Percentiles rank a stretch among this genome's conserved stretches.
Conservation (phyloP, 2,888 invertebrate species). For the Pseudanteris insignis region DNA sequence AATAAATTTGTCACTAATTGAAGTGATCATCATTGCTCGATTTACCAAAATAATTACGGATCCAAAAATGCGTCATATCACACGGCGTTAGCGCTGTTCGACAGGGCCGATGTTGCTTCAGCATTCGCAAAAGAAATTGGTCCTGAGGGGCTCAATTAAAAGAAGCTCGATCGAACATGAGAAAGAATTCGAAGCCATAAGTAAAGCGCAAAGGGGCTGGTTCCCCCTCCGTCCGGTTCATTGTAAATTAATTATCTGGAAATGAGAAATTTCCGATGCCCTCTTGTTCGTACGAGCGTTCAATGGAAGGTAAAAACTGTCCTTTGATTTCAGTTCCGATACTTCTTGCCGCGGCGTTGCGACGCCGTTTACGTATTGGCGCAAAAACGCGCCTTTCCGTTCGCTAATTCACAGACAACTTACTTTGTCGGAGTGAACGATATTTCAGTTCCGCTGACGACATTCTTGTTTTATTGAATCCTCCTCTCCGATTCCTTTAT, state of each 20-base stretch:
- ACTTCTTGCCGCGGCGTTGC: too few species aligned
- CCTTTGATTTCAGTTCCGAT: too few species aligned
- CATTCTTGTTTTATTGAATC: conserved; percentile 4
- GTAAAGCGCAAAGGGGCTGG: conserved; percentile 60
- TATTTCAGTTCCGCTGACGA: conserved; percentile 16
- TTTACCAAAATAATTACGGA: too few species aligned
- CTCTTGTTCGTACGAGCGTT: too few species aligned
- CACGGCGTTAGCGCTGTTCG: too few species aligned
- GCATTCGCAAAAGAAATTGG: conserved; percentile 23
- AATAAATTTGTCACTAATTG: too few species aligned
- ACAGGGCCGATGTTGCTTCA: too few species aligned
- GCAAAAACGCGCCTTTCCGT: conserved; percentile 34
- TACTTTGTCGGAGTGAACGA: conserved; percentile 20
- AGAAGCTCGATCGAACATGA: conserved; percentile 30
- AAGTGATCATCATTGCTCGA: too few species aligned
- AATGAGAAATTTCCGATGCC: too few species aligned
- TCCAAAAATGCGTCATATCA: too few species aligned
- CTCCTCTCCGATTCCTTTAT: neutral
- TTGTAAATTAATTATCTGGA: conserved; percentile 67
- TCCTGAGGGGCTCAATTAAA: conserved; percentile 31
- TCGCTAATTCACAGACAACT: conserved; percentile 40
- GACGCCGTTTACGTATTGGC: too few species aligned
- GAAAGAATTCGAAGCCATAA: conserved; percentile 53
- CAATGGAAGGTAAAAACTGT: too few species aligned
- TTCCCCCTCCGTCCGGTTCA: conserved; percentile 61